Evolutionary conservation across 2,888 invertebrate genomes (phyloP).

Genomic region (Oxycera nigricornis): DNA sequence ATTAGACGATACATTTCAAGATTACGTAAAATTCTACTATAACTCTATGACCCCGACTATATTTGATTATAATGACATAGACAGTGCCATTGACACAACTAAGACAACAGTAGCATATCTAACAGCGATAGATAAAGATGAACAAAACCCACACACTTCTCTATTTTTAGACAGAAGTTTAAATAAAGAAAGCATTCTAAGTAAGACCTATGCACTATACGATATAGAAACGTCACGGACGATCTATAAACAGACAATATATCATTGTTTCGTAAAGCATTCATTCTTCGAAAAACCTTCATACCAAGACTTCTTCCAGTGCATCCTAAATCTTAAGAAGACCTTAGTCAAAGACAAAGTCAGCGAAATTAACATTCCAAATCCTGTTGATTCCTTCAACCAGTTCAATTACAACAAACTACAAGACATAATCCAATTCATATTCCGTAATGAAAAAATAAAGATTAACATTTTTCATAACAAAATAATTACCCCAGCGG

Average conservation of each 20-base stretch:
- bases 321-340: background rate
- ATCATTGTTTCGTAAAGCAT: too few species aligned
- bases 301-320: conserved; percentile 1
- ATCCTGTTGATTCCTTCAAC: background rate
- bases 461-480: too few species aligned
- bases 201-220: background rate
- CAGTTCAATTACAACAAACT: too few species aligned
- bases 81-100: too few species aligned
- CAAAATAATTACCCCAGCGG: too few species aligned
- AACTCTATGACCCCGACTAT: background rate
- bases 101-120: conserved; percentile 1
- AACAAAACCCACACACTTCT: background rate
- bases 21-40: conserved; percentile 6
- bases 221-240: background rate
- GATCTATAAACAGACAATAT: background rate
- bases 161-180: background rate
- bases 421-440: background rate
- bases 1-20: too few species aligned
- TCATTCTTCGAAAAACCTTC: conserved; percentile 13
- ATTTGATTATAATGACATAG: too few species aligned
- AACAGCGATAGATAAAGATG: conserved; percentile 4
- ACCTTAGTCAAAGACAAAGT: background rate
- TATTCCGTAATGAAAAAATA: conserved; percentile 9
- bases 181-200: conserved; percentile 8
- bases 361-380: conserved; percentile 17